Conservation (phyloP, 1,140 invertebrate species). For the Rhizoglyphus robini region DNA sequence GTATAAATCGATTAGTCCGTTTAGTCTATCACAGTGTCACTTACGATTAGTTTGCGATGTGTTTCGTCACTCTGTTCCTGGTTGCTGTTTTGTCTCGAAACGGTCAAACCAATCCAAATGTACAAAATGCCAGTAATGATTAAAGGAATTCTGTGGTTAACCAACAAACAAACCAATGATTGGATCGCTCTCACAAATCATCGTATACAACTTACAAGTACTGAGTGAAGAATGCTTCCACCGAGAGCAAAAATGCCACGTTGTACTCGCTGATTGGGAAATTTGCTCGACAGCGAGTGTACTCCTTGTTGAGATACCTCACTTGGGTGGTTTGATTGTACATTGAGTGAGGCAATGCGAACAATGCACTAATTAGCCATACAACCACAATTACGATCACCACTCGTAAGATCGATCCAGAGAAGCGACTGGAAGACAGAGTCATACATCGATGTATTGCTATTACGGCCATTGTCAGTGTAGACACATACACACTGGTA, state of each 20-base stretch:
- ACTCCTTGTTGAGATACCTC: constrained; percentile 22
- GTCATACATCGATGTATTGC: constrained; percentile 40
- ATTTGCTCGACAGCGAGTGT: constrained; percentile 33
- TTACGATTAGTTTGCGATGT: too few relatives aligned
- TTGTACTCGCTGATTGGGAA: constrained; percentile 31
- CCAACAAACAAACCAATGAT: too few relatives aligned
- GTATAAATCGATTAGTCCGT: too few relatives aligned
- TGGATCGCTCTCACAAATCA: too few relatives aligned
- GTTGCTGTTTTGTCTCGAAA: too few relatives aligned
- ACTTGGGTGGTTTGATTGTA: constrained; percentile 31
- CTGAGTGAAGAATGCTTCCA: constrained; percentile 39
- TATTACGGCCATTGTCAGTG: constrained; percentile 41
- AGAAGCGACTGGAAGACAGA: constrained; percentile 30
- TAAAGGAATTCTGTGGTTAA: too few relatives aligned
- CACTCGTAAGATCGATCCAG: neutral
- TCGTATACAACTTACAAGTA: constrained; percentile 34
- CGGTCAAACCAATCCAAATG: too few relatives aligned
- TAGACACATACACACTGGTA: constrained; percentile 36
- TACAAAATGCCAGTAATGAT: too few relatives aligned
- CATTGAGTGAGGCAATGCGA: constrained; percentile 40
- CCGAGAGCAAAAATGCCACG: constrained; percentile 34
- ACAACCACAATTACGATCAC: constrained; percentile 35
- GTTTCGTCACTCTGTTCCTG: too few relatives aligned
- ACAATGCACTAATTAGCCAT: constrained; percentile 37
- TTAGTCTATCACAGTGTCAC: too few relatives aligned